Conservation (phyloP, 30 jellyfish, hydroid and myxozoan genomes). For the Catostylus mosaicus region DNA sequence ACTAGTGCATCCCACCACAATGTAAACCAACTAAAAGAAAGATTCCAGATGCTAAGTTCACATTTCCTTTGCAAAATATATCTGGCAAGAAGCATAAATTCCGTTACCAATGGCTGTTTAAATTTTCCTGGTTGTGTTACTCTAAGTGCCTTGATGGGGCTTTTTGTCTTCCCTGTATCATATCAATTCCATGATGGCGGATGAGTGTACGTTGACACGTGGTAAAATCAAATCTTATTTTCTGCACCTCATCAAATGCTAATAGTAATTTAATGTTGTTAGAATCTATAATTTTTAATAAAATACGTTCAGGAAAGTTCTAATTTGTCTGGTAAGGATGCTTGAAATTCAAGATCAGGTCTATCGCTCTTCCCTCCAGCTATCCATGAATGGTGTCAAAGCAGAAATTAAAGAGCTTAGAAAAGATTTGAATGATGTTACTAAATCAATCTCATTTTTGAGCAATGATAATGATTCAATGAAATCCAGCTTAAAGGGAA, state of each 20-base stretch:
- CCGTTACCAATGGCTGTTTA: too few relatives aligned
- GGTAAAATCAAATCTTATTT: neutral
- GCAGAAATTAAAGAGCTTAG: conserved; percentile 30
- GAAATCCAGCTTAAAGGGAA: conserved; percentile 29
- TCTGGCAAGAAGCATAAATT: too few relatives aligned
- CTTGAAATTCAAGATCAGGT: conserved; percentile 33
- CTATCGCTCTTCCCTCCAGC: conserved; percentile 53
- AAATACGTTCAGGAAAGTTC: conserved; percentile 14
- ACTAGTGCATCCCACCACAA: too few relatives aligned
- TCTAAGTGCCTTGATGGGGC: too few relatives aligned
- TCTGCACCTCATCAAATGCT: neutral
- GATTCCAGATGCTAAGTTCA: too few relatives aligned
- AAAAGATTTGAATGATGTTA: conserved; percentile 30
- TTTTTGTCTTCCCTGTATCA: too few relatives aligned
- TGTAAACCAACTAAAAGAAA: too few relatives aligned
- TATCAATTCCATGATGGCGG: too few relatives aligned
- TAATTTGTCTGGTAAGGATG: conserved; percentile 3
- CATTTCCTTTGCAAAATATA: too few relatives aligned
- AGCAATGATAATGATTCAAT: conserved; percentile 61
- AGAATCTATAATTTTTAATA: conserved; percentile 2
- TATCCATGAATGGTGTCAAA: conserved; percentile 24
- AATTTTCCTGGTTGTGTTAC: too few relatives aligned
- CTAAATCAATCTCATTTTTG: conserved; percentile 42
- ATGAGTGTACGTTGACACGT: neutral
- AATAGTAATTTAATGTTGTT: neutral